Base-by-base conservation (phyloP, 2,797 vertebrate species). In the Etheostoma nigrum region DNA sequence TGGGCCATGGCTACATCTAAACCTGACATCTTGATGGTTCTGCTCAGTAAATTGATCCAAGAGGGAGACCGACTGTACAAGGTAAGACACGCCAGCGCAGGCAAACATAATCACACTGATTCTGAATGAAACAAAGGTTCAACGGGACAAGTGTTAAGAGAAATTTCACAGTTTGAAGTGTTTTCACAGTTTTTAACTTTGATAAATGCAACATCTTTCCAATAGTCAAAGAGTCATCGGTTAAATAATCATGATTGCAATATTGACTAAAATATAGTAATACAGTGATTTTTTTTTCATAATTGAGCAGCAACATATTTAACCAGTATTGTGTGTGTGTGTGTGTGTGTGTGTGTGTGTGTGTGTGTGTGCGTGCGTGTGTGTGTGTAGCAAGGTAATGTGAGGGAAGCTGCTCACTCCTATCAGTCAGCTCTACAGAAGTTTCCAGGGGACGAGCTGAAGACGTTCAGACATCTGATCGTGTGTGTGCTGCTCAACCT, bases 1-100 rank as follows among this genome's bases (percentile, higher is more conserved):
- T 99, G 98, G 98, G 98, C 98, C 91, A 99, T 99, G 98, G 98
- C 98, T 63, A 99, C 98, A 82, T 99, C 98, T 89, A 99, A 99
- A 88, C 98, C 98, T 33, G 98, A 99, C 93, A 99, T 99, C 95
- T 96, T 99, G 94, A 97, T 99, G 94, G 99, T 99, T 94, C 95
- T 99, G 78, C 95, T 99, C 85, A 98, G 97, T 95, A 99, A 99
- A 95, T 90, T 99, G 94, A 98, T 99, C 91, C 98, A 99, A 86
- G 98, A 99, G 85, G 98, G 98, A 79, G 98, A 99, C 95, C 95
- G 95, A 93, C 96, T 99, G 79, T 99, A 99, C 85, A 99, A 99
- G 97, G 98, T 99, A 93, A 95, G 92, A 2, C 6, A 55, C n/a
- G 4, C 14, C 49, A 23, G 2, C 51, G 42, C 10, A 19, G 5